These are phyloP conservation scores for Pangasius macronema DNA, from an alignment of 2,797 vertebrate genomes.

Conservation along the genomic window DNA sequence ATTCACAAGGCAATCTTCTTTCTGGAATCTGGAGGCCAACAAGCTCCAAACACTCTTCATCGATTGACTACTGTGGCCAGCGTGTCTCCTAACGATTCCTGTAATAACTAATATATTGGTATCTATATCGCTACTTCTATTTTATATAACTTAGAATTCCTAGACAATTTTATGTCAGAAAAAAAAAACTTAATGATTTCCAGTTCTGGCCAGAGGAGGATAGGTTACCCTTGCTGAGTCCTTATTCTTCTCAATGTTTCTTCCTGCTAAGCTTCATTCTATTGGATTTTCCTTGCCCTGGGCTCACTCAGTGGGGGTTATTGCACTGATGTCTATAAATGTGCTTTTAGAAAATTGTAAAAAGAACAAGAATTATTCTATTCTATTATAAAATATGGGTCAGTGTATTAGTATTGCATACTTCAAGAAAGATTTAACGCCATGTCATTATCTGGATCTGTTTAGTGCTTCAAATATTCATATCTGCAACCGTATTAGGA, in stretches of 20 bases:
- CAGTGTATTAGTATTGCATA: neutral
- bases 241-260: neutral
- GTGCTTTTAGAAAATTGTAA: neutral
- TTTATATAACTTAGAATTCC: neutral
- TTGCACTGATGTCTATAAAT: neutral
- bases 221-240: conserved; percentile 2
- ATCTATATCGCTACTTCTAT: neutral
- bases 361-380: neutral
- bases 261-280: conserved; percentile 19
- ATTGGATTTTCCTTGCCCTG: conserved; percentile 15
- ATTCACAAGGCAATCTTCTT: neutral
- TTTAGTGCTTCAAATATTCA: neutral
- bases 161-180: neutral
- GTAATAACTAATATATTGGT: neutral
- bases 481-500: neutral
- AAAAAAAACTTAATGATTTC: neutral
- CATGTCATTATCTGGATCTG: neutral
- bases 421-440: neutral
- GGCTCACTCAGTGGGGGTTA: neutral
- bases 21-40: no score
- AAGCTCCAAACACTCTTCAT: neutral
- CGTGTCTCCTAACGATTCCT: neutral
- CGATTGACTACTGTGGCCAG: neutral
- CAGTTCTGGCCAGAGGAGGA: neutral
- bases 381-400: neutral